These are phyloP conservation scores for Choreutis nemorana DNA, from an alignment of 2,888 invertebrate species.

Conservation along the genomic window DNA sequence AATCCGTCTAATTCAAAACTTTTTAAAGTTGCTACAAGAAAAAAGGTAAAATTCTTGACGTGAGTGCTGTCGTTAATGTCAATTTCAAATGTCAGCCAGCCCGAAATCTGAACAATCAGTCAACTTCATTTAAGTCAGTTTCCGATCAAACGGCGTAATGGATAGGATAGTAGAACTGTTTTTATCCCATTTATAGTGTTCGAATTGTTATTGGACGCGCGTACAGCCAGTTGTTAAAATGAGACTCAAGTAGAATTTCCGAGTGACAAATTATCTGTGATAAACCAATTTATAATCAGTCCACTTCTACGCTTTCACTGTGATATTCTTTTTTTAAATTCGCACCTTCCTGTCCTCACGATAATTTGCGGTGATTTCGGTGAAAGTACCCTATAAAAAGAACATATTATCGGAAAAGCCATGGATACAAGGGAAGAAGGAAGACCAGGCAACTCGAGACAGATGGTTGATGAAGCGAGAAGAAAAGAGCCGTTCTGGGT, in stretches of 20 bases:
- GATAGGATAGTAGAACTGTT: slow-evolving; percentile 18
- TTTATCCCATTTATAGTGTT: slow-evolving; percentile 20
- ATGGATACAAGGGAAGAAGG: slow-evolving; percentile 10
- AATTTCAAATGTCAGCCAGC: no score
- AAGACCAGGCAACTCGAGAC: slow-evolving; percentile 4
- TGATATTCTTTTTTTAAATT: slow-evolving; percentile 16
- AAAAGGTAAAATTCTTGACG: no score
- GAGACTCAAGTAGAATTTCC: slow-evolving; percentile 40
- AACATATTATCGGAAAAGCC: slow-evolving; percentile 5
- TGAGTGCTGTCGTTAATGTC: no score
- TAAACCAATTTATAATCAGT: slow-evolving; percentile 20
- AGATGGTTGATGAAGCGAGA: slow-evolving; percentile 19
- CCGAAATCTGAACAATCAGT: no score
- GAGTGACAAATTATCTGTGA: slow-evolving; percentile 28
- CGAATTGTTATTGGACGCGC: slow-evolving; percentile 26
- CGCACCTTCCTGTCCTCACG: slow-evolving; percentile 16
- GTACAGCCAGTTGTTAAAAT: slow-evolving; percentile 34
- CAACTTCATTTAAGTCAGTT: slow-evolving; percentile 21
- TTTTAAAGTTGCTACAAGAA: no score
- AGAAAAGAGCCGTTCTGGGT: slow-evolving; percentile 77
- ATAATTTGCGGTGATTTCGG: slow-evolving; percentile 3
- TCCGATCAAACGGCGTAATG: slow-evolving; percentile 23
- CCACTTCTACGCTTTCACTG: slow-evolving; percentile 25
- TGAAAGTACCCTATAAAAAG: background rate
- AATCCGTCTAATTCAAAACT: no score